Evolutionary conservation across 2,888 invertebrate species (phyloP), one percentile per base, ranked within the genome.

Genomic region (Apamea crenata): DNA sequence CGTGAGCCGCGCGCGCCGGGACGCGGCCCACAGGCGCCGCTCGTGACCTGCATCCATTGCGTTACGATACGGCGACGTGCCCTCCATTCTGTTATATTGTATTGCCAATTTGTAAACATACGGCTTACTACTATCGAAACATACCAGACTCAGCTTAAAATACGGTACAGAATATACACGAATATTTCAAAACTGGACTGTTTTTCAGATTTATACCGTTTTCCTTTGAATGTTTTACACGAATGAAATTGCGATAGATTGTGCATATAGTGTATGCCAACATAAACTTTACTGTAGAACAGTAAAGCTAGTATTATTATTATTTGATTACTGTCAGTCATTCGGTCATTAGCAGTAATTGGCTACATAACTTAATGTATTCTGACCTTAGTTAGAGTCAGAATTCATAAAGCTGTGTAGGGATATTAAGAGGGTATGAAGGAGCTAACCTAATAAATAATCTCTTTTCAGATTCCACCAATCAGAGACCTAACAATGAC

Each of bases 1-100:
- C 78, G 74, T 56, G 75, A 14, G n/a, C 59, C 61, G 77, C 63
- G 61, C 71, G 69, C 77, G 77, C 68, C 83, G 83, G 56, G 29
- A 47, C 84, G 82, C 86, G 81, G 87, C 86, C 81, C 76, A 63
- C 81, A 75, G 70, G 86, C 78, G 85, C 82, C 85, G 87, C 85
- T 90, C 92, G 92, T 92, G 92, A 92, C 91, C 89, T 88, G 92
- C 92, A 92, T 92, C 86, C 86, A 91, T 87, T 88, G 90, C 83
- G 86, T 81, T 83, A 78, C 86, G 86, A 89, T 89, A 85, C 84
- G 83, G 81, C 85, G 87, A 89, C 90, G 88, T 88, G 90, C 87
- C 78, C 80, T 87, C 86, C 87, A 86, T 88, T 87, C 83, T 83
- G 84, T 84, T 87, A 87, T 86, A 85, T 89, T 87, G 86, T 90